Conservation (phyloP, 2,888 invertebrate species). For the Agriopis leucophaearia region DNA sequence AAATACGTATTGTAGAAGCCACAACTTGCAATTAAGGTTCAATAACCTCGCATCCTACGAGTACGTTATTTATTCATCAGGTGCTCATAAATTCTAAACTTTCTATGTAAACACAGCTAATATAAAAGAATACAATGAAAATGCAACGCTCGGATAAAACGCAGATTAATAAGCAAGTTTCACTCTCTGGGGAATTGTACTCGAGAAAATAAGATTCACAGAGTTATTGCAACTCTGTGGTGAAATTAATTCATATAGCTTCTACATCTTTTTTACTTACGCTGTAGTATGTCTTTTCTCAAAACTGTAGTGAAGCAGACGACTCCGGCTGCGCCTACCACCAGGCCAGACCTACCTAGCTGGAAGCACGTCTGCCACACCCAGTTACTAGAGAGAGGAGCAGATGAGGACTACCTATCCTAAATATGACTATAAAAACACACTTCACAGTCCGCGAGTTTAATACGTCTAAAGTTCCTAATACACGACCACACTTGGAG, state of each 20-base stretch:
- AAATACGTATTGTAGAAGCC: neutral
- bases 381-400: too few species aligned
- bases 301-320: too few species aligned
- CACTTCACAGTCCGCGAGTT: too few species aligned
- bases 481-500: too few species aligned
- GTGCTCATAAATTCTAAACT: constrained; percentile 13
- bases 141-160: constrained; percentile 30
- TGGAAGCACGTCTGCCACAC: too few species aligned
- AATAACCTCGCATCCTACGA: neutral
- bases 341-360: too few species aligned
- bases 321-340: too few species aligned
- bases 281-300: too few species aligned
- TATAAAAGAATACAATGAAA: constrained; percentile 33
- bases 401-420: too few species aligned
- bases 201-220: constrained; percentile 21
- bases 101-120: constrained; percentile 12
- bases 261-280: neutral
- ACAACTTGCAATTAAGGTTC: constrained; percentile 2
- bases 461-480: too few species aligned
- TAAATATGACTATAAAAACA: too few species aligned
- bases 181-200: constrained; percentile 14
- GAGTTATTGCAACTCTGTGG: constrained; percentile 12
- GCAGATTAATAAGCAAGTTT: constrained; percentile 32
- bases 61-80: constrained; percentile 18
- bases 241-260: constrained; percentile 3